Conservation (phyloP, 2,113 vertebrate genomes). For the Cepphus grylle region DNA sequence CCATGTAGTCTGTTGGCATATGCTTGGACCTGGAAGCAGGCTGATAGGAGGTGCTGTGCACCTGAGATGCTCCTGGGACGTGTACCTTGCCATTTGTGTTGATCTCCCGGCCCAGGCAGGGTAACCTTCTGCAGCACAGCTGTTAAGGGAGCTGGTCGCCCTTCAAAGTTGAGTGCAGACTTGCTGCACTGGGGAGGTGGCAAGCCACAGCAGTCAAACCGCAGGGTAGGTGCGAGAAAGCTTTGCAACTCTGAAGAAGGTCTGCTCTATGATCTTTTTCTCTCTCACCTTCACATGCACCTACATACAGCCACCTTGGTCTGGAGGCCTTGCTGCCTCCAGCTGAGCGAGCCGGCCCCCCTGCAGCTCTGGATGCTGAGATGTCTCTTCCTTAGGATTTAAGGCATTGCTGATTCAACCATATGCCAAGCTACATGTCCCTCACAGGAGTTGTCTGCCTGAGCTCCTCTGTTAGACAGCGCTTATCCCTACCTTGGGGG, state of each 20-base stretch:
- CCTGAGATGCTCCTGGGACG: rapidly evolving
- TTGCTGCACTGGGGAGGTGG: background rate
- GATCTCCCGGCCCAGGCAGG: background rate
- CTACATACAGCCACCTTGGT: background rate
- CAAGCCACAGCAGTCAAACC: background rate
- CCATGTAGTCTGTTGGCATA: background rate
- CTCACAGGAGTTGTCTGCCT: background rate
- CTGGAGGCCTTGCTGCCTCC: background rate
- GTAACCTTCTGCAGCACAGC: background rate
- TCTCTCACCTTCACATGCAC: background rate
- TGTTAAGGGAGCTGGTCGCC: background rate
- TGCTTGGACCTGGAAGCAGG: background rate
- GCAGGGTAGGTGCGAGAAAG: background rate
- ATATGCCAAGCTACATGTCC: rapidly evolving
- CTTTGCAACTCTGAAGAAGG: background rate
- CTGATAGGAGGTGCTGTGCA: background rate
- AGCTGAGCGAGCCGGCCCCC: rapidly evolving
- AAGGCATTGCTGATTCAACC: background rate
- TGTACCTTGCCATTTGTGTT: background rate
- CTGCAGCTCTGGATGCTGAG: too few species aligned
- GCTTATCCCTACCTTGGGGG: background rate
- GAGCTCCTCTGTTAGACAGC: background rate
- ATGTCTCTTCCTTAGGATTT: too few species aligned
- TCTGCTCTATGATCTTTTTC: background rate
- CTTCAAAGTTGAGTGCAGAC: background rate